Evolutionary conservation across 2,888 invertebrate species (phyloP).

Genomic region (Artemia sp.): DNA sequence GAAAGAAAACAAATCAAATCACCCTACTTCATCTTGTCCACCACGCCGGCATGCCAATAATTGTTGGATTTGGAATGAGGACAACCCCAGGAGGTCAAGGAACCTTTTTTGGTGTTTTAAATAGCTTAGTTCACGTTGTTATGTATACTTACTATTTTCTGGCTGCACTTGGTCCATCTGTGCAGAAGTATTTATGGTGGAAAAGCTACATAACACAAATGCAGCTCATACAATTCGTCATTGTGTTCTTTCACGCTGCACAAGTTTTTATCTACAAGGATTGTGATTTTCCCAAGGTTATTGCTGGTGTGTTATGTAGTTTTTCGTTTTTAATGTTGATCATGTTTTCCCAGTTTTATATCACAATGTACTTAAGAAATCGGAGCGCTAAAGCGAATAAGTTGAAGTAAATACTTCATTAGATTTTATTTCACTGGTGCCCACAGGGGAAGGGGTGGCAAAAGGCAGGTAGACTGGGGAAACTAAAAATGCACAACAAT

Average conservation of each 20-base stretch:
- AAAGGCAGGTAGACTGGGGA: too few species aligned
- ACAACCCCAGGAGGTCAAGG: slow-evolving; percentile 61
- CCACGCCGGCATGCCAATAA: slow-evolving; percentile 37
- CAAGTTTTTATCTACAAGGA: slow-evolving; percentile 54
- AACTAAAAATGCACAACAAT: too few species aligned
- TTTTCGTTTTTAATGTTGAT: slow-evolving; percentile 55
- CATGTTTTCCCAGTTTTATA: slow-evolving; percentile 79
- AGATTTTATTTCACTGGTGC: too few species aligned
- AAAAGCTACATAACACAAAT: slow-evolving; percentile 67
- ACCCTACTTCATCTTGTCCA: slow-evolving; percentile 37
- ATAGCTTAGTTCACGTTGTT: slow-evolving; percentile 65
- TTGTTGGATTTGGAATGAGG: slow-evolving; percentile 37
- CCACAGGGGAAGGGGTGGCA: too few species aligned
- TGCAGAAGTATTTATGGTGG: slow-evolving; percentile 76
- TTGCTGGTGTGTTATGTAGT: slow-evolving; percentile 41
- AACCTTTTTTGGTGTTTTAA: slow-evolving; percentile 68
- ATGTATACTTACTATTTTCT: slow-evolving; percentile 78
- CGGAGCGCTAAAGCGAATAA: slow-evolving; percentile 4
- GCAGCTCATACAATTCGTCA: slow-evolving; percentile 66
- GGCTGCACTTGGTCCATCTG: slow-evolving; percentile 66
- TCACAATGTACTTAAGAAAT: slow-evolving; percentile 48
- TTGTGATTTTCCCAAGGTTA: slow-evolving; percentile 65
- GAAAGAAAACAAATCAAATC: slow-evolving; percentile 35
- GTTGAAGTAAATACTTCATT: too few species aligned
- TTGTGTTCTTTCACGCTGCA: slow-evolving; percentile 64